phyloP scores from a whole-genome alignment of 2,797 vertebrate genomes.

The Moxostoma hubbsi region DNA sequence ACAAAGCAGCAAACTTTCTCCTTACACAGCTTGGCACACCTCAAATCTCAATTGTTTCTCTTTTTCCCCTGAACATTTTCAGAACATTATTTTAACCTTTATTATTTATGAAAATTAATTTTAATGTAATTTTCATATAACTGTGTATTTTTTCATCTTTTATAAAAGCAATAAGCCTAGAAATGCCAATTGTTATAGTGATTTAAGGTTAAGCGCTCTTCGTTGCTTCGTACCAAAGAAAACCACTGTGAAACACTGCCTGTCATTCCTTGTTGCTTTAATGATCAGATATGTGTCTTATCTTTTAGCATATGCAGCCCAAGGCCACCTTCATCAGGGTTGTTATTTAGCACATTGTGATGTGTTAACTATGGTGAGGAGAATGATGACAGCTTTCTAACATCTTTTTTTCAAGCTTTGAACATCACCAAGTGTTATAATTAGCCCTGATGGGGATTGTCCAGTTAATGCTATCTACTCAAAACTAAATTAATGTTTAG shows the following conservation, averaged over 20 bases:
- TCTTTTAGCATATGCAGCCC: background rate
- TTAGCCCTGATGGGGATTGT: conserved; percentile 33
- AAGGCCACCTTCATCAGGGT: background rate
- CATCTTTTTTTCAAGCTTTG: conserved; percentile 30
- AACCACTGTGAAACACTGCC: background rate
- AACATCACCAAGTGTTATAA: conserved; percentile 21
- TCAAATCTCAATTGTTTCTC: too few relatives aligned
- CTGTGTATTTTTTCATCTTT: too few relatives aligned
- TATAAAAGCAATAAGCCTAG: too few relatives aligned
- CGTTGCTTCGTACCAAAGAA: too few relatives aligned
- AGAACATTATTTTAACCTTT: too few relatives aligned
- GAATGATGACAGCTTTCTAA: conserved; percentile 21
- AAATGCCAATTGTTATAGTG: background rate
- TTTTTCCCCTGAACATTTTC: too few relatives aligned
- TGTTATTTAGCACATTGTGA: conserved; percentile 38
- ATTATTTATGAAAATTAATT: too few relatives aligned
- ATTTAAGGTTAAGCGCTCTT: background rate
- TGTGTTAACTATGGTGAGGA: conserved; percentile 30
- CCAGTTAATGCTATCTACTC: background rate
- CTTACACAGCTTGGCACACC: too few relatives aligned
- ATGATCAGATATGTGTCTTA: background rate
- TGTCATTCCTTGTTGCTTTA: background rate
- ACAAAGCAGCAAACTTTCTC: too few relatives aligned
- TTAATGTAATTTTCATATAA: too few relatives aligned
- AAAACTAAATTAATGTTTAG: background rate